phyloP scores from a whole-genome alignment of 2,888 invertebrate genomes.

The Keiferia lycopersicella region DNA sequence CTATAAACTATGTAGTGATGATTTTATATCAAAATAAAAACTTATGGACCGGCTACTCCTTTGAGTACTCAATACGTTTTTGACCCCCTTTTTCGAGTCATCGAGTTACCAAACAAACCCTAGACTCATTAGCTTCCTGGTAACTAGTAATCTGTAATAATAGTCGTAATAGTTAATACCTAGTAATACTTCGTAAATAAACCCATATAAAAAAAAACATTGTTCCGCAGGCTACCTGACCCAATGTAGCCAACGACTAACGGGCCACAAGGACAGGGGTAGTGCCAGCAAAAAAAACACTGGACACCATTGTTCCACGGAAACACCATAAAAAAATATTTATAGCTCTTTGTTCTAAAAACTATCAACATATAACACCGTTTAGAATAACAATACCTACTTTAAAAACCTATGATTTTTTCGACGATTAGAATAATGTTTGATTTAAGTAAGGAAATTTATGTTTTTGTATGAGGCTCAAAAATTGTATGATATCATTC shows the following conservation, averaged over 20 bases:
- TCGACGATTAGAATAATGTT: background rate
- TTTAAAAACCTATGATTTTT: background rate
- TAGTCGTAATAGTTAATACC: no score
- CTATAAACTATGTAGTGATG: no score
- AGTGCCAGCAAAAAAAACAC: conserved; percentile 48
- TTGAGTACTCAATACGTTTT: no score
- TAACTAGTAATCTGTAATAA: no score
- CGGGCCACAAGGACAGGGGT: conserved; percentile 53
- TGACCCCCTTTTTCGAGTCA: no score
- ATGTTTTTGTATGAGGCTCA: no score
- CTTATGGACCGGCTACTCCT: no score
- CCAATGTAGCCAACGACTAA: conserved; percentile 53
- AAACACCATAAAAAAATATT: conserved; percentile 61
- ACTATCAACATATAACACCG: background rate
- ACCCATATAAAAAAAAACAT: background rate
- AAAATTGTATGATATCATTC: no score
- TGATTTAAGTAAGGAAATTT: no score
- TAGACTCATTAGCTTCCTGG: no score
- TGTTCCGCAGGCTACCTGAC: conserved; percentile 50
- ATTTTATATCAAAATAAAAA: no score
- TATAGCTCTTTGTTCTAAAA: conserved; percentile 55
- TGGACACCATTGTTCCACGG: conserved; percentile 59
- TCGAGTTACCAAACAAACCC: no score
- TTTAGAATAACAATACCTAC: conserved; percentile 7
- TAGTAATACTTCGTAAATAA: background rate